A percentile compares a stretch with the other conserved stretches of the same genome.
Conservation (phyloP, 2,797 vertebrate genomes). For the Pempheris klunzingeri region DNA sequence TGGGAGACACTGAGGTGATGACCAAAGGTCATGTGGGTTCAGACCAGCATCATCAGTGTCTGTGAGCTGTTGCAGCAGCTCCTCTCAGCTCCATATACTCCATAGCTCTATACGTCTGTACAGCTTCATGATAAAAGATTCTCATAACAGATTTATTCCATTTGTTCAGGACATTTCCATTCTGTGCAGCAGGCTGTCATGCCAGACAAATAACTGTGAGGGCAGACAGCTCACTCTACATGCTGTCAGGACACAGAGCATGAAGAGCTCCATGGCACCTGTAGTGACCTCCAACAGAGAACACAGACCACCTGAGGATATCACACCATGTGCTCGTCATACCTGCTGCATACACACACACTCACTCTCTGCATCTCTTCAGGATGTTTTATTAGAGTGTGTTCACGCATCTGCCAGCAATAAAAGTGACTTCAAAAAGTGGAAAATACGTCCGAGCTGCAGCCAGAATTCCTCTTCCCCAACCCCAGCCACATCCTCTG, state of each 20-base stretch:
- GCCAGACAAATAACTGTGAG: conserved; percentile 7
- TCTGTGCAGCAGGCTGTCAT: not conserved
- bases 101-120: not conserved
- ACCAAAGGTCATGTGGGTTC: conserved; percentile 24
- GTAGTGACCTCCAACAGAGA: conserved; percentile 3
- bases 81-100: conserved; percentile 12
- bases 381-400: not conserved
- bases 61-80: not conserved
- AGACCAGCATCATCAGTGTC: not conserved
- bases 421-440: not conserved
- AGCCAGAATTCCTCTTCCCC: not conserved
- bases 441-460: not conserved
- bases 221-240: not conserved
- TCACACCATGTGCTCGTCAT: not conserved
- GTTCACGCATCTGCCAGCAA: not conserved
- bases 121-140: not conserved
- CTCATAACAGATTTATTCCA: no score
- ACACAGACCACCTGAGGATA: conserved; percentile 1
- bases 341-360: no score
- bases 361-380: not conserved
- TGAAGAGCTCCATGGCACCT: not conserved
- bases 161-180: conserved; percentile 15
- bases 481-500: not conserved
- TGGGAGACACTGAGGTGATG: not conserved
- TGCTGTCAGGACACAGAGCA: not conserved